Percentiles rank a stretch among this genome's conserved stretches.
These are phyloP conservation scores for Melanitta fusca DNA, from an alignment of 2,797 vertebrate species.

Conservation along the genomic window DNA sequence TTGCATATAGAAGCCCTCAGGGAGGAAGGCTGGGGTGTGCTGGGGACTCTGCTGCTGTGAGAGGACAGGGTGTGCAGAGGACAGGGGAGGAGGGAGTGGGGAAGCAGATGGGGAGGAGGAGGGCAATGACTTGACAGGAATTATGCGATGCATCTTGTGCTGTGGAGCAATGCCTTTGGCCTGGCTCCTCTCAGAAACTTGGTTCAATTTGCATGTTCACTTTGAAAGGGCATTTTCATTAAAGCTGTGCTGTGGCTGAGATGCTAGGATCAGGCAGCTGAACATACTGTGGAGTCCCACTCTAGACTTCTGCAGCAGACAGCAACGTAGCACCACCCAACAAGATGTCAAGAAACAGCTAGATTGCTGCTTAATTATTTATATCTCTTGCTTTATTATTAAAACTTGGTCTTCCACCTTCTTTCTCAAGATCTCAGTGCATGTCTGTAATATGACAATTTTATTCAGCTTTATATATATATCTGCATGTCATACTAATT, in stretches of 20 bases:
- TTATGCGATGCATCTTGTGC: background rate
- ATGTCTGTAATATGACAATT: background rate
- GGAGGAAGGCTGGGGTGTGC: background rate
- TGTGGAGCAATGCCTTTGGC: background rate
- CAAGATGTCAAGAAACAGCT: background rate
- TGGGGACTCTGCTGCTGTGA: background rate
- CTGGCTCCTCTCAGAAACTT: background rate
- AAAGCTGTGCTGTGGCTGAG: background rate
- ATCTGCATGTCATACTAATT: background rate
- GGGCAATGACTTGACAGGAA: background rate
- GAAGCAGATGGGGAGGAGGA: background rate
- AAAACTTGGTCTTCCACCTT: background rate
- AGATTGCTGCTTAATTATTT: background rate
- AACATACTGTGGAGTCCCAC: background rate
- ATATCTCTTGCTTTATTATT: background rate
- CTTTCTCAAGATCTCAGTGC: background rate
- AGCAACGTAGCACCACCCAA: background rate
- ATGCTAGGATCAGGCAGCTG: background rate
- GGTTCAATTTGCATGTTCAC: background rate
- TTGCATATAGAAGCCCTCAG: background rate
- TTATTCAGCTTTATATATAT: background rate
- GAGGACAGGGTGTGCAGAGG: background rate
- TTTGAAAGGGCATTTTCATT: conserved; percentile 10
- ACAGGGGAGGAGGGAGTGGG: background rate
- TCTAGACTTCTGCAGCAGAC: background rate